Percentiles rank a stretch among this genome's conserved stretches.
phyloP scores from a whole-genome alignment of 2,888 invertebrate species.

The Cheiracanthium punctorium region DNA sequence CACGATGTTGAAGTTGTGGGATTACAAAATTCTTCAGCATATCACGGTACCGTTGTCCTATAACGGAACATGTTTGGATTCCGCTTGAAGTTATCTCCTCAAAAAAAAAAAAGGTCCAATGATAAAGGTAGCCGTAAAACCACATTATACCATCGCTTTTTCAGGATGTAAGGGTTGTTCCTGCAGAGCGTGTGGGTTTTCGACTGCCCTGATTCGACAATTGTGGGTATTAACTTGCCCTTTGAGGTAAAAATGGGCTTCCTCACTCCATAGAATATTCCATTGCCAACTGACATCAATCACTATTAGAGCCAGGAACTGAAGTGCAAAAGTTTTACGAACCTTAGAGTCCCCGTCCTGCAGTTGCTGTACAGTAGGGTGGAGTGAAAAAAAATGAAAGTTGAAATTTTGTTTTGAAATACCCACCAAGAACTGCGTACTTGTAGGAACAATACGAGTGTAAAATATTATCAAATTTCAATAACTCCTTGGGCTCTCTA shows the following conservation, averaged over 20 bases:
- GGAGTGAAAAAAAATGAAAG: no score
- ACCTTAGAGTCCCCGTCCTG: neutral
- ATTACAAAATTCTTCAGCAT: constrained; percentile 7
- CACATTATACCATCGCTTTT: constrained; percentile 12
- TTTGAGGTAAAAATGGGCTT: constrained; percentile 9
- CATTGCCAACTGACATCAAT: neutral
- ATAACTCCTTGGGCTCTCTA: no score
- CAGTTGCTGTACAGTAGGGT: neutral
- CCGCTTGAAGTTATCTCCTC: constrained; percentile 22
- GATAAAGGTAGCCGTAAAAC: constrained; percentile 19
- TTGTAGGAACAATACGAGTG: no score
- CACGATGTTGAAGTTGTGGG: neutral
- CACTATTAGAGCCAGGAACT: neutral
- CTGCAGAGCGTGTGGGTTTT: neutral
- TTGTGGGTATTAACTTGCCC: constrained; percentile 9
- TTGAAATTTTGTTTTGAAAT: no score
- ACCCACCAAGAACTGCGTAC: no score
- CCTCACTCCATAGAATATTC: neutral
- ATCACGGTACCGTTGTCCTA: constrained; percentile 30
- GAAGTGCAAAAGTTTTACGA: neutral
- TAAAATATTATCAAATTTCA: no score
- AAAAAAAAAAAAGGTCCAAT: constrained; percentile 12
- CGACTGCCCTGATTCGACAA: neutral
- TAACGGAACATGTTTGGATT: constrained; percentile 19
- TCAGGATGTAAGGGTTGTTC: neutral